phyloP scores from a whole-genome alignment of 2,888 invertebrate species.

The Pterostichus niger region DNA sequence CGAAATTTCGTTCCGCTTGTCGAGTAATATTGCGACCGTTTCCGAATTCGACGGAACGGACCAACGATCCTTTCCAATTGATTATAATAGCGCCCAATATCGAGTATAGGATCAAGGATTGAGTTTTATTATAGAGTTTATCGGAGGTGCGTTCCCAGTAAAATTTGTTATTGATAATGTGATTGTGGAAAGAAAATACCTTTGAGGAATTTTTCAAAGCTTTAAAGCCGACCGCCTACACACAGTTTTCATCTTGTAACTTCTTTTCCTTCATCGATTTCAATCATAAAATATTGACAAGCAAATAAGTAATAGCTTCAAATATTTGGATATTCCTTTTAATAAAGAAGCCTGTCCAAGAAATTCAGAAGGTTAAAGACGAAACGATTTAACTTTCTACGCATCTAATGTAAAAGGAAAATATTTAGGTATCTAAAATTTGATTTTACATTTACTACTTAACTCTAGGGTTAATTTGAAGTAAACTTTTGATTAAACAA shows the following conservation, averaged over 20 bases:
- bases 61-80: conserved; percentile 32
- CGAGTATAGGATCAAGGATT: background rate
- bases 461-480: no score
- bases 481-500: no score
- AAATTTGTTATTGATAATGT: conserved; percentile 45
- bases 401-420: no score
- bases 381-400: no score
- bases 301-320: no score
- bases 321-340: background rate
- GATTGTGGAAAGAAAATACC: conserved; percentile 27
- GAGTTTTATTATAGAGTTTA: conserved; percentile 24
- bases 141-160: background rate
- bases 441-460: no score
- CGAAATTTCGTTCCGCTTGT: conserved; percentile 37
- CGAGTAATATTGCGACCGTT: conserved; percentile 40
- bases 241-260: background rate
- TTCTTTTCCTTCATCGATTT: background rate
- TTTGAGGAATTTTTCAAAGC: conserved; percentile 16
- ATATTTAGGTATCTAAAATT: no score
- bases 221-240: background rate
- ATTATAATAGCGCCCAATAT: conserved; percentile 30
- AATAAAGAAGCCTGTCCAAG: background rate
- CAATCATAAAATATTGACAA: no score
- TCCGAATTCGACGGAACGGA: conserved; percentile 29
- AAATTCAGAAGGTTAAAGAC: no score